Conservation (phyloP, 2,888 invertebrate species). For the Melinaea marsaeus region DNA sequence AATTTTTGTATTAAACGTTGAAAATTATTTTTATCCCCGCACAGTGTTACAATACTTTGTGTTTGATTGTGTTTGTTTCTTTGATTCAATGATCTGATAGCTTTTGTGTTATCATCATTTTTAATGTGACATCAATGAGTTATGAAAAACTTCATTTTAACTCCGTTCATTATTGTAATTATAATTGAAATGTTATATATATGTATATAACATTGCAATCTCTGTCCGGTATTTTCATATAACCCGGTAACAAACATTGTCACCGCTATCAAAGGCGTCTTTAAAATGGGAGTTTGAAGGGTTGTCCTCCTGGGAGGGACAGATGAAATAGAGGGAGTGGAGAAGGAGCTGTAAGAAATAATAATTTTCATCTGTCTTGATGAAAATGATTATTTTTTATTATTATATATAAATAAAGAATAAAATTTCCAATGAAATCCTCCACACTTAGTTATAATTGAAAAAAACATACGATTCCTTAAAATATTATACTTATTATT, state of each 20-base stretch:
- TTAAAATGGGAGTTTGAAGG: too few species aligned
- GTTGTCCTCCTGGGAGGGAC: too few species aligned
- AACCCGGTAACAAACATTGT: too few species aligned
- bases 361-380: too few species aligned
- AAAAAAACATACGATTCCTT: not conserved
- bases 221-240: too few species aligned
- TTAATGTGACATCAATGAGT: not conserved
- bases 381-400: too few species aligned
- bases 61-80: slow-evolving; percentile 16
- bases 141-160: not conserved
- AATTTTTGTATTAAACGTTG: slow-evolving; percentile 78
- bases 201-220: too few species aligned
- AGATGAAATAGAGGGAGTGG: too few species aligned
- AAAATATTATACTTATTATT: slow-evolving; percentile 3
- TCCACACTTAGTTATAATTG: not conserved
- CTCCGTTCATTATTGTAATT: not conserved
- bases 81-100: not conserved
- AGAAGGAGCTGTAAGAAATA: too few species aligned
- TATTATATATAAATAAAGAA: not conserved
- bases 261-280: too few species aligned
- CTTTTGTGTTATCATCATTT: not conserved
- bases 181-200: too few species aligned
- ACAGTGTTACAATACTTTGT: slow-evolving; percentile 60
- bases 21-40: slow-evolving; percentile 75
- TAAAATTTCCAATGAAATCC: not conserved